phyloP scores from a whole-genome alignment of 1,140 invertebrate species.

The Drosophila triauraria region DNA sequence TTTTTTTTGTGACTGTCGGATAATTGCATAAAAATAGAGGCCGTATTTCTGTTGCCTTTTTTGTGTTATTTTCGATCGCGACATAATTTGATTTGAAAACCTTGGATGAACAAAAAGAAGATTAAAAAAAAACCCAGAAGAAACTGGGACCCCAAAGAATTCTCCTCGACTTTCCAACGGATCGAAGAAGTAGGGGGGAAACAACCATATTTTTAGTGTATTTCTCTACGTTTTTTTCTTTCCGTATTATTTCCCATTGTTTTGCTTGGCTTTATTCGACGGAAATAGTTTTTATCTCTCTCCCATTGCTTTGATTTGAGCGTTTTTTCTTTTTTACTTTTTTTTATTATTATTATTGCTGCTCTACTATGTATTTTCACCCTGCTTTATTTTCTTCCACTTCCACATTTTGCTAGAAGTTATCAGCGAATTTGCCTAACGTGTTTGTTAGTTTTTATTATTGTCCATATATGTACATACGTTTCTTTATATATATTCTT shows the following conservation, averaged over 20 bases:
- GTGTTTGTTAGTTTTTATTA: constrained; percentile 43
- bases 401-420: constrained; percentile 23
- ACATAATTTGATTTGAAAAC: constrained; percentile 49
- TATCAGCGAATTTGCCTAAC: constrained; percentile 66
- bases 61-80: constrained; percentile 50
- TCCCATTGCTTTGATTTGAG: constrained; percentile 26
- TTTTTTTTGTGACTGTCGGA: constrained; percentile 10
- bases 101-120: constrained; percentile 21
- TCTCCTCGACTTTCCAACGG: constrained; percentile 39
- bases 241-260: constrained; percentile 44
- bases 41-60: constrained; percentile 17
- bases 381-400: constrained; percentile 11
- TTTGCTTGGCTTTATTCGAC: constrained; percentile 50
- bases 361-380: constrained; percentile 28
- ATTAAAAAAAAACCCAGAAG: not conserved
- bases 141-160: constrained; percentile 28
- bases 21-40: constrained; percentile 59
- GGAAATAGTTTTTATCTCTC: constrained; percentile 68
- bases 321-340: not conserved
- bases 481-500: constrained; percentile 10
- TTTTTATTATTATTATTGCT: constrained; percentile 1
- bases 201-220: constrained; percentile 26
- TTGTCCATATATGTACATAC: constrained; percentile 14
- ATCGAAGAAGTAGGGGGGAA: constrained; percentile 1
- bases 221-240: constrained; percentile 22